These are phyloP conservation scores for Phalanger gymnotis DNA, from an alignment of 2,797 vertebrate genomes.

Conservation along the genomic window DNA sequence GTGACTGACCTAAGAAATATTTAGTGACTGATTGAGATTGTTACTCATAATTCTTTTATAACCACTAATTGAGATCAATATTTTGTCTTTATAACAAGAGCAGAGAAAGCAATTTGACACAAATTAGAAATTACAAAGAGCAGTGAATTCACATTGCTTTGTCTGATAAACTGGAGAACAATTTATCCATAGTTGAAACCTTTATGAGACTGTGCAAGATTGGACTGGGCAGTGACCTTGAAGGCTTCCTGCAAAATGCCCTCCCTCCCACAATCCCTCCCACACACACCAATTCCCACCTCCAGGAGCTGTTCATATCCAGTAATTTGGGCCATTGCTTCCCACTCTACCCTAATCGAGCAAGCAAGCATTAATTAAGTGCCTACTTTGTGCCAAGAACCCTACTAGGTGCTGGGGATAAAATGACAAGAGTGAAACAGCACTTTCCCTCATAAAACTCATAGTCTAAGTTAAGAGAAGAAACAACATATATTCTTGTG, in stretches of 20 bases:
- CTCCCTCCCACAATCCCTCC: neutral
- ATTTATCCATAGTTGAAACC: neutral
- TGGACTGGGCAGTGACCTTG: neutral
- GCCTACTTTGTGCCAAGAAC: neutral
- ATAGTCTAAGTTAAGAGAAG: neutral
- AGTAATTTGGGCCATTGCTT: neutral
- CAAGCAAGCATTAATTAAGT: neutral
- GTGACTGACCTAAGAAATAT: neutral
- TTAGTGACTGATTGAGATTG: neutral
- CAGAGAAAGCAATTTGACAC: neutral
- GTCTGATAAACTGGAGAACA: neutral
- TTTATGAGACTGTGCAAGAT: neutral
- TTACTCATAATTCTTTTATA: neutral
- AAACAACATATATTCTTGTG: neutral
- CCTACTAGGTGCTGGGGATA: neutral
- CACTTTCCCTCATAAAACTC: neutral
- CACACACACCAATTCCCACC: neutral
- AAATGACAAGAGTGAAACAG: neutral
- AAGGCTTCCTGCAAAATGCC: neutral
- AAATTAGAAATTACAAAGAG: neutral
- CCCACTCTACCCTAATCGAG: neutral
- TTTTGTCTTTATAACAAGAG: neutral
- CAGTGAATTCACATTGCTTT: neutral
- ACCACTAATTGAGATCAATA: neutral
- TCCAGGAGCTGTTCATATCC: neutral